Conservation (phyloP, 2,797 vertebrate species). For the Phataginus tetradactyla region DNA sequence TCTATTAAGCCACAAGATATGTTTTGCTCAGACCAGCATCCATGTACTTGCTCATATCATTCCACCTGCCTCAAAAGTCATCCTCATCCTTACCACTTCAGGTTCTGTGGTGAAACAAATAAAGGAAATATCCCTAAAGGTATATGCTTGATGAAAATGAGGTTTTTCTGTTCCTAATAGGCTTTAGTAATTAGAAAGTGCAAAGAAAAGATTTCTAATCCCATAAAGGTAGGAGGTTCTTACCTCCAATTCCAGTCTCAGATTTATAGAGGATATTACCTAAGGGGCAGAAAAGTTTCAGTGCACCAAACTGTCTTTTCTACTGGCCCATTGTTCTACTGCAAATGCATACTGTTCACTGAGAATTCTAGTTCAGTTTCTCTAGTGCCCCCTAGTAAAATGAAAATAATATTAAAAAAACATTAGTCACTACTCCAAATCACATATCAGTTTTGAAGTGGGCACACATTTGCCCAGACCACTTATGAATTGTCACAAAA, state of each 20-base stretch:
- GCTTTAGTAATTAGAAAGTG: background rate
- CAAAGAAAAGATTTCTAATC: background rate
- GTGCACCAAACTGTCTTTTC: background rate
- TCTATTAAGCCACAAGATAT: slow-evolving; percentile 23
- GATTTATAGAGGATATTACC: background rate
- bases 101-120: background rate
- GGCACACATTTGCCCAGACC: background rate
- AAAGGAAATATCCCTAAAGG: background rate
- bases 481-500: background rate
- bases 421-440: background rate
- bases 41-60: background rate
- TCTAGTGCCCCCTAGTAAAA: background rate
- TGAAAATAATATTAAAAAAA: slow-evolving; percentile 33
- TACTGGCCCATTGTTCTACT: background rate
- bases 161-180: background rate
- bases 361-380: background rate
- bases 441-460: slow-evolving; percentile 32
- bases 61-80: background rate
- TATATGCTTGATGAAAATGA: background rate
- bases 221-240: background rate
- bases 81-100: background rate
- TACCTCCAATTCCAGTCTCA: background rate
- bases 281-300: background rate
- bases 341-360: background rate
- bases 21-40: background rate